A percentile compares a stretch with the other conserved stretches of the same genome.
phyloP scores from a whole-genome alignment of 1,140 invertebrate genomes.

The Drosophila kohkoa region DNA sequence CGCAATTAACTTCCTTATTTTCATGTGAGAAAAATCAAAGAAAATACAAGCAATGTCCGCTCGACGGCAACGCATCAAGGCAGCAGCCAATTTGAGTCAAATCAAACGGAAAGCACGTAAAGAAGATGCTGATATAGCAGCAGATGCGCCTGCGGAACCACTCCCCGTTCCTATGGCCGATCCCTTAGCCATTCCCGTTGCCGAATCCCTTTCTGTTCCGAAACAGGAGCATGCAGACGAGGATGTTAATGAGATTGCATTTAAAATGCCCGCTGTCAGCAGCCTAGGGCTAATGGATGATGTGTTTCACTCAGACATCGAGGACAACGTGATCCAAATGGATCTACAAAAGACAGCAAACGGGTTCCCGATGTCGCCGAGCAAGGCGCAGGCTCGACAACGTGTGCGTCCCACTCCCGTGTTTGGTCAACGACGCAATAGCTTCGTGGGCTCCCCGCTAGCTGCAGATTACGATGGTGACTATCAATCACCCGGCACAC shows the following conservation, averaged over 20 bases:
- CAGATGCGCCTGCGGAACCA: neutral
- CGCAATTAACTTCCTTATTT: conserved; percentile 23
- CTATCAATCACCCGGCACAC: conserved; percentile 71
- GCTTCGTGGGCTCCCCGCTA: conserved; percentile 71
- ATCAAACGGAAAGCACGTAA: conserved; percentile 73
- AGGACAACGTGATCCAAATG: conserved; percentile 81
- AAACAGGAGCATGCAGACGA: conserved; percentile 38
- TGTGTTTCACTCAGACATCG: conserved; percentile 69
- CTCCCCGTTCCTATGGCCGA: neutral
- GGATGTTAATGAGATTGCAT: conserved; percentile 54
- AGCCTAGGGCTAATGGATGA: conserved; percentile 59
- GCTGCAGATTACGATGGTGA: conserved; percentile 74
- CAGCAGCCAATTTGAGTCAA: conserved; percentile 82
- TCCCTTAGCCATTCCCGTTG: no score
- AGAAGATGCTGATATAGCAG: conserved; percentile 45
- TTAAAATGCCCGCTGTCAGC: conserved; percentile 68
- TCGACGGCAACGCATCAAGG: conserved; percentile 86
- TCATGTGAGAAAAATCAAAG: conserved; percentile 58
- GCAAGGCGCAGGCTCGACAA: conserved; percentile 62
- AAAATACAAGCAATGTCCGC: conserved; percentile 73
- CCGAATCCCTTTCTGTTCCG: conserved; percentile 8
- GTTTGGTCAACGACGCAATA: conserved; percentile 85
- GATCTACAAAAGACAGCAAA: conserved; percentile 67
- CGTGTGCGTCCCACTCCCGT: conserved; percentile 66
- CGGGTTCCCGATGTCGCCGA: conserved; percentile 71